A percentile compares a stretch with the other conserved stretches of the same genome.
These are phyloP conservation scores for Numida meleagris DNA, from an alignment of 2,113 vertebrate genomes.

Conservation along the genomic window DNA sequence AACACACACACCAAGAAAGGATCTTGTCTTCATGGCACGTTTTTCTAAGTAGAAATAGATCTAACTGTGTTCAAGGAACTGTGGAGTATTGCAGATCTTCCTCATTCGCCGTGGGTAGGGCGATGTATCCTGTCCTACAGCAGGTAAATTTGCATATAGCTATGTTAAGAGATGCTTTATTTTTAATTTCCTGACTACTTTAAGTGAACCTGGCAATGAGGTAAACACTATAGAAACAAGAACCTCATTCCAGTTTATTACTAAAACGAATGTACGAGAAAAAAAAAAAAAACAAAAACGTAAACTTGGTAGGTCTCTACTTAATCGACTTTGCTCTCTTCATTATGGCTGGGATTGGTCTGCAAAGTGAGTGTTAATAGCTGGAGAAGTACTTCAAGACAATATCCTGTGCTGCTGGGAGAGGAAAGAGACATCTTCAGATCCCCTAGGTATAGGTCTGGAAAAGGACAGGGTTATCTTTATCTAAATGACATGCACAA, in stretches of 20 bases:
- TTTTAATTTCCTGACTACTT: not conserved
- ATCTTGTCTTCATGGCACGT: not conserved
- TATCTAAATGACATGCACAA: not conserved
- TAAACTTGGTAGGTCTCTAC: not conserved
- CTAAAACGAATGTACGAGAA: not conserved
- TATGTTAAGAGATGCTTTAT: not conserved
- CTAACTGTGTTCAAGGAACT: not conserved
- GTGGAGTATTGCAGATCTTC: not conserved
- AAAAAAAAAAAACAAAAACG: not conserved
- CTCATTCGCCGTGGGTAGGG: not conserved
- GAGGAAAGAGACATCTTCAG: not conserved
- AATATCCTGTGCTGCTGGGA: not conserved
- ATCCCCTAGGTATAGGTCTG: not conserved
- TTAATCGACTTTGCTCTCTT: not conserved
- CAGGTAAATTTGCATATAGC: not conserved
- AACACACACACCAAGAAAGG: not conserved
- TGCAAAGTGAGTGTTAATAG: not conserved
- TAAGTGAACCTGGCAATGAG: not conserved
- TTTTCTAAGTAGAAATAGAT: not conserved
- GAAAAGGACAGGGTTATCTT: not conserved
- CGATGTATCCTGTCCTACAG: not conserved
- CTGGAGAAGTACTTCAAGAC: not conserved
- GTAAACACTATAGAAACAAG: not conserved
- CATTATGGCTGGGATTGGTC: not conserved
- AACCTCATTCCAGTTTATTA: not conserved